phyloP scores from a whole-genome alignment of 37 sponge, comb jelly and placozoan species.

The Halichondria panicea region DNA sequence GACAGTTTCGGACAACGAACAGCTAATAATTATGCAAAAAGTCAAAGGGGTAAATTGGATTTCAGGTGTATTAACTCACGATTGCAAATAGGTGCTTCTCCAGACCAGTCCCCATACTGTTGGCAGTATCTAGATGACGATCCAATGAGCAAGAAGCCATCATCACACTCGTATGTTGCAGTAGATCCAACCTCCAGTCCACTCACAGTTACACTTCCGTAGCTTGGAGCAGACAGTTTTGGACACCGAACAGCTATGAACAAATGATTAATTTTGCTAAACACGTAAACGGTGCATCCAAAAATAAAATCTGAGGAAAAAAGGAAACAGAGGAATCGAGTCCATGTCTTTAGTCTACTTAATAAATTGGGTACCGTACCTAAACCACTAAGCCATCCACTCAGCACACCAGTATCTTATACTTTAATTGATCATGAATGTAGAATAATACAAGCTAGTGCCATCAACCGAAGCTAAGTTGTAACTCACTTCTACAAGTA shows the following conservation, averaged over 20 bases:
- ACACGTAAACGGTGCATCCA: too few relatives aligned
- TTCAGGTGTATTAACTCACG: slow-evolving; percentile 20
- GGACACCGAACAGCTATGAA: slow-evolving; percentile 34
- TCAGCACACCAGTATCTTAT: too few relatives aligned
- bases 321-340: too few relatives aligned
- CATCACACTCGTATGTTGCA: slow-evolving; percentile 46
- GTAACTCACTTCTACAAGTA: slow-evolving; percentile 34
- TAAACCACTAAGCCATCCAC: too few relatives aligned
- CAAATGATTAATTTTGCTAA: too few relatives aligned
- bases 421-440: too few relatives aligned
- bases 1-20: neutral
- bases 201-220: slow-evolving; percentile 11
- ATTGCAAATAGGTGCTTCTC: slow-evolving; percentile 12
- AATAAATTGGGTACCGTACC: too few relatives aligned
- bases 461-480: too few relatives aligned
- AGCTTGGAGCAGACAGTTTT: slow-evolving; percentile 9
- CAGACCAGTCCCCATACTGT: slow-evolving; percentile 17
- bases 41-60: neutral
- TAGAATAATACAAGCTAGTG: too few relatives aligned
- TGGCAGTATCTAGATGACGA: neutral
- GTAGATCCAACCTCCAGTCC: slow-evolving; percentile 22
- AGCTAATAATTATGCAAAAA: neutral
- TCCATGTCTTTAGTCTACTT: too few relatives aligned
- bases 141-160: slow-evolving; percentile 37
- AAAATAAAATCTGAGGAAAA: too few relatives aligned